Evolutionary conservation across 2,888 invertebrate genomes (phyloP).

Genomic region (Laspeyria flexula): DNA sequence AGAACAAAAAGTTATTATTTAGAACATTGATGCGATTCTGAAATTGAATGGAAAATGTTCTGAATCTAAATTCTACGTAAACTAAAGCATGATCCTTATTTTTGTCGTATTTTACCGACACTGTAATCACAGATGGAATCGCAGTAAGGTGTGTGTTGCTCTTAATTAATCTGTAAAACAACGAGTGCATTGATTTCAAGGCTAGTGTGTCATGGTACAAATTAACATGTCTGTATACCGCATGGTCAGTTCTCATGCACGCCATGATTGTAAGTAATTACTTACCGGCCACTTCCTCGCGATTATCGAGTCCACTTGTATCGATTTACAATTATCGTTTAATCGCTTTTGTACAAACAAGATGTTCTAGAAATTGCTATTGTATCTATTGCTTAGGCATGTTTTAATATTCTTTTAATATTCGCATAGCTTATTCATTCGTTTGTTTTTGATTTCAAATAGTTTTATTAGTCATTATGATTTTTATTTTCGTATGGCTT

Average conservation of each 20-base stretch:
- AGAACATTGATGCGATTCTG: no score
- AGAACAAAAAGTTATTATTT: no score
- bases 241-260: constrained; percentile 39
- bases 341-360: constrained; percentile 3
- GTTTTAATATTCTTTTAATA: not conserved
- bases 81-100: no score
- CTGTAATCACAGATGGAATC: not conserved
- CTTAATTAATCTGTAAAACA: constrained; percentile 37
- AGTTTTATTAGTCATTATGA: no score
- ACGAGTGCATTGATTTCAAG: constrained; percentile 45
- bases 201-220: constrained; percentile 37
- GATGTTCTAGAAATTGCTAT: not conserved
- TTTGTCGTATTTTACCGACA: no score
- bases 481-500: no score
- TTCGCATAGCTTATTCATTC: not conserved
- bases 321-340: constrained; percentile 30
- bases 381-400: not conserved
- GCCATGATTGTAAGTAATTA: constrained; percentile 32
- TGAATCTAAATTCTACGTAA: no score
- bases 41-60: no score
- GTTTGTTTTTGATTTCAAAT: no score
- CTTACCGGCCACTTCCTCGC: constrained; percentile 14
- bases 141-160: not conserved
- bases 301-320: constrained; percentile 24
- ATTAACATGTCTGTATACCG: constrained; percentile 38